These are phyloP conservation scores for Bibio marci DNA, from an alignment of 2,888 invertebrate species.

Conservation along the genomic window DNA sequence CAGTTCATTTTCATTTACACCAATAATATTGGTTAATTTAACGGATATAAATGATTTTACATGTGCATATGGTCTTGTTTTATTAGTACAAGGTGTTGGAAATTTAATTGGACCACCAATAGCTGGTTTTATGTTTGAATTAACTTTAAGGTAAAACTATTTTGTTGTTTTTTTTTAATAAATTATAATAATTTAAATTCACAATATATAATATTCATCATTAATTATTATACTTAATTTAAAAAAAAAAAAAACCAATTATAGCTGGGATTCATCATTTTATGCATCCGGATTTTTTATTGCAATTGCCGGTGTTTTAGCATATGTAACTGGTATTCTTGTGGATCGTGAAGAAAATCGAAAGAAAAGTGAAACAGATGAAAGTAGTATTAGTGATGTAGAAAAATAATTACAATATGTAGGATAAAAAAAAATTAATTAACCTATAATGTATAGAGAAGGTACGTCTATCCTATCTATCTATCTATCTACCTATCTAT, in stretches of 20 bases:
- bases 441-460: too few species aligned
- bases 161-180: not conserved
- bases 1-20: conserved; percentile 81
- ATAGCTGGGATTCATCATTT: conserved; percentile 59
- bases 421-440: too few species aligned
- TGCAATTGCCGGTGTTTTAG: conserved; percentile 46
- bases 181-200: not conserved
- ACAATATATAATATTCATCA: too few species aligned
- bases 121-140: conserved; percentile 46
- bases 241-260: conserved; percentile 4
- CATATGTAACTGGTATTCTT: conserved; percentile 26
- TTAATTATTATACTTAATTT: not conserved
- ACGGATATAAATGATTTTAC: conserved; percentile 85
- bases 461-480: too few species aligned
- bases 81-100: conserved; percentile 83
- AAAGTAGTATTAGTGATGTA: too few species aligned
- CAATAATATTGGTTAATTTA: conserved; percentile 72
- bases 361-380: not conserved
- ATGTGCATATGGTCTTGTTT: conserved; percentile 75
- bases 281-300: conserved; percentile 69
- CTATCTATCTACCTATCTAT: too few species aligned
- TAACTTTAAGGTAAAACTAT: conserved; percentile 18
- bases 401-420: too few species aligned
- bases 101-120: conserved; percentile 83
- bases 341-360: conserved; percentile 16